Evolutionary conservation across 2,888 invertebrate species (phyloP).

Genomic region (Stenoptilia bipunctidactyla): DNA sequence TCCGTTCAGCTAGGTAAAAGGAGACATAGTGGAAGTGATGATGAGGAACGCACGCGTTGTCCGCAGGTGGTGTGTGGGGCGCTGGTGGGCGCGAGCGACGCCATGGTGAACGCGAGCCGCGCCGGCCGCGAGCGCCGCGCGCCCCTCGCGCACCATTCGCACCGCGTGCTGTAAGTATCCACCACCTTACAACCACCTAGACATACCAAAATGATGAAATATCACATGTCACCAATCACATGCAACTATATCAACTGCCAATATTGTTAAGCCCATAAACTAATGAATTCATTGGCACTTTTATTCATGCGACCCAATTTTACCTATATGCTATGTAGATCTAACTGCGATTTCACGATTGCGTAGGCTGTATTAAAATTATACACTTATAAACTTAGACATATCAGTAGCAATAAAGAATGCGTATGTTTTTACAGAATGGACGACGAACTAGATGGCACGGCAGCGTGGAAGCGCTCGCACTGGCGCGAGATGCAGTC

Average conservation of each 20-base stretch:
- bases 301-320: no score
- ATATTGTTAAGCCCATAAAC: no score
- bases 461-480: conserved; percentile 64
- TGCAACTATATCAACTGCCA: no score
- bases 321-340: no score
- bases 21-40: no score
- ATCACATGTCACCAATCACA: no score
- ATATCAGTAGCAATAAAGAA: no score
- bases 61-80: conserved; percentile 65
- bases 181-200: neutral
- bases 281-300: no score
- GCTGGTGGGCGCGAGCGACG: conserved; percentile 61
- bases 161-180: conserved; percentile 48
- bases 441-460: conserved; percentile 52
- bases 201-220: neutral
- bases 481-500: conserved; percentile 76
- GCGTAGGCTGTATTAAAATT: no score
- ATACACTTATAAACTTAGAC: no score
- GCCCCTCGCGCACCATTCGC: conserved; percentile 47
- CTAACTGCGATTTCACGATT: no score
- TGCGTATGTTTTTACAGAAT: conserved; percentile 28
- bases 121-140: conserved; percentile 39
- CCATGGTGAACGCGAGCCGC: conserved; percentile 59
- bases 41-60: conserved; percentile 4
- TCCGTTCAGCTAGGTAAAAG: no score